phyloP scores from a whole-genome alignment of 2,797 vertebrate genomes.

The Urocyon cinereoargenteus region DNA sequence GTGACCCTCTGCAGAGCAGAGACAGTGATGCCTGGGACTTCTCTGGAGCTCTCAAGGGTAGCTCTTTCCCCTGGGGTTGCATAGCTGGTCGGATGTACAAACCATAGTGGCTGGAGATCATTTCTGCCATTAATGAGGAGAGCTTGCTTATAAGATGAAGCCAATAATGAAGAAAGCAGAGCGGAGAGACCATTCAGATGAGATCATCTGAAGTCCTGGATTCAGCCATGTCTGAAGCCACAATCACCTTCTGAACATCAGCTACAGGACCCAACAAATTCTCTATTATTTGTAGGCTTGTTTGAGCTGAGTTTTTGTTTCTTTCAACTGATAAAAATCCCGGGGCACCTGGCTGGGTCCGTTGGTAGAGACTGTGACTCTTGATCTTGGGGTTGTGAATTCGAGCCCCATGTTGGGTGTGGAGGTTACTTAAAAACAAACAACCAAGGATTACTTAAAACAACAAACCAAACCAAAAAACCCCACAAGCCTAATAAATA shows the following conservation, averaged over 20 bases:
- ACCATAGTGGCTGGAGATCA: not conserved
- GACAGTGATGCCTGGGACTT: not conserved
- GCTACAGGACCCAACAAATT: not conserved
- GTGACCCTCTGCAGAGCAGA: not conserved
- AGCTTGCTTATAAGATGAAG: not conserved
- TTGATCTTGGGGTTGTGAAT: not conserved
- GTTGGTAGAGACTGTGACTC: not conserved
- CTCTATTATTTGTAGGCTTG: not conserved
- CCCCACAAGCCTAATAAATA: not conserved
- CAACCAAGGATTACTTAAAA: too few species aligned
- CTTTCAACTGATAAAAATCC: not conserved
- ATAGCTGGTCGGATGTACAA: not conserved
- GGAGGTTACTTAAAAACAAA: not conserved
- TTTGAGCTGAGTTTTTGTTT: conserved; percentile 21
- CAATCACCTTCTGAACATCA: not conserved
- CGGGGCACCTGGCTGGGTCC: not conserved
- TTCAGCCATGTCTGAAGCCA: not conserved
- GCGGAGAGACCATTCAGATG: not conserved
- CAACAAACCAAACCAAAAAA: too few species aligned
- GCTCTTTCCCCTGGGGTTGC: not conserved
- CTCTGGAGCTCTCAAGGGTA: not conserved
- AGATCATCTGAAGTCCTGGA: not conserved
- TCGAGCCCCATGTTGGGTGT: not conserved
- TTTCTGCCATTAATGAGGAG: not conserved
- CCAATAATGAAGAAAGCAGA: not conserved